Evolutionary conservation across 2,888 invertebrate species (phyloP).

Genomic region (Spialia ferax): DNA sequence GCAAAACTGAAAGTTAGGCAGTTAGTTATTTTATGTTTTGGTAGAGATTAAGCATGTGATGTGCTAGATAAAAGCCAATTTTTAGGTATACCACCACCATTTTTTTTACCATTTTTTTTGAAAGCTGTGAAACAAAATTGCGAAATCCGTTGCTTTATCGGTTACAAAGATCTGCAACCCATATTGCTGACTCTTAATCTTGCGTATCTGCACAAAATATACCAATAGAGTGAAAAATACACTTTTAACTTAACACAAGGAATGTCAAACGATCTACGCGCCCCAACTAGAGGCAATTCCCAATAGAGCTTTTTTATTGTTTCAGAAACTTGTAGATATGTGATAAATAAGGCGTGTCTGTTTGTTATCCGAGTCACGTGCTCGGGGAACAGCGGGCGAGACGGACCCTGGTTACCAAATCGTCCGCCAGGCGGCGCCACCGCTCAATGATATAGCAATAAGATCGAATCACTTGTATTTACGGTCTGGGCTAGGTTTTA

Average conservation of each 20-base stretch:
- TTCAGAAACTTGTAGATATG: constrained; percentile 6
- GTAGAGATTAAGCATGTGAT: no score
- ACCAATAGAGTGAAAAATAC: not conserved
- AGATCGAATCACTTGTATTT: not conserved
- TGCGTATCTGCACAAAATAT: not conserved
- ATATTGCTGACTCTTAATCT: no score
- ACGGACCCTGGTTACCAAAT: constrained; percentile 4
- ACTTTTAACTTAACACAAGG: not conserved
- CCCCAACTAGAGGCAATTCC: not conserved
- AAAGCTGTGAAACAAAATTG: no score
- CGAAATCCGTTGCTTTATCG: no score
- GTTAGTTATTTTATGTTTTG: no score
- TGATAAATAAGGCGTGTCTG: constrained; percentile 13
- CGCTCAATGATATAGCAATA: not conserved
- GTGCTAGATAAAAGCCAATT: no score
- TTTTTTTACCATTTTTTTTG: no score
- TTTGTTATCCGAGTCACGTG: constrained; percentile 9
- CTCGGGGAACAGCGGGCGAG: not conserved
- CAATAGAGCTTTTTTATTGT: constrained; percentile 17
- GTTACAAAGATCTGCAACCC: no score
- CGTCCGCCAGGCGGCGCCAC: not conserved
- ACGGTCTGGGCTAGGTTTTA: not conserved
- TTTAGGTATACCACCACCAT: no score
- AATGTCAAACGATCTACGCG: not conserved
- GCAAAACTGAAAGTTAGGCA: no score